Percentiles rank a stretch among this genome's conserved stretches.
These are phyloP conservation scores for Hypolimnas misippus DNA, from an alignment of 2,888 invertebrate species.

Conservation along the genomic window DNA sequence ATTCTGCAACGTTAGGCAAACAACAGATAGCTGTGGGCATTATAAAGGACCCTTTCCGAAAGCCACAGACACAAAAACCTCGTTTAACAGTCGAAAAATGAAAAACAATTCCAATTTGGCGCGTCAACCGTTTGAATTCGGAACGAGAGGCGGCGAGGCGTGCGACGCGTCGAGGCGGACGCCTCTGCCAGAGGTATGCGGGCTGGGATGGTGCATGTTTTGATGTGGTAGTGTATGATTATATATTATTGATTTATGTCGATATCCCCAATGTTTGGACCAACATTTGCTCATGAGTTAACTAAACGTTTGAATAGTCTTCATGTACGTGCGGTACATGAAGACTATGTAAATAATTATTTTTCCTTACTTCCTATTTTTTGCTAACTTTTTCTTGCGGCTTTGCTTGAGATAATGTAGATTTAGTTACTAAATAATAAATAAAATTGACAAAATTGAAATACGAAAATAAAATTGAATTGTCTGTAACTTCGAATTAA, in stretches of 20 bases:
- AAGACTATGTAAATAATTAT: too few relatives aligned
- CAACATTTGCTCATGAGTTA: too few relatives aligned
- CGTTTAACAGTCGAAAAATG: constrained; percentile 72
- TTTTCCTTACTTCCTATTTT: too few relatives aligned
- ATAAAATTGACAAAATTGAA: too few relatives aligned
- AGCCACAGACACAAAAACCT: constrained; percentile 67
- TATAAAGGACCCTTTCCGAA: constrained; percentile 46
- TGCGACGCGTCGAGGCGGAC: constrained; percentile 53
- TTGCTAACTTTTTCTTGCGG: too few relatives aligned
- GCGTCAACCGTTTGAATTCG: constrained; percentile 79
- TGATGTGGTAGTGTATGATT: constrained; percentile 9
- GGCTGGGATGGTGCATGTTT: constrained; percentile 31
- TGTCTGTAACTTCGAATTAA: too few relatives aligned
- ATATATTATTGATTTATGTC: neutral
- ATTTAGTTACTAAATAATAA: too few relatives aligned
- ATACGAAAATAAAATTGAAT: too few relatives aligned
- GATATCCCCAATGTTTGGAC: neutral
- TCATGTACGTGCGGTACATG: too few relatives aligned
- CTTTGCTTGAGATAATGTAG: too few relatives aligned
- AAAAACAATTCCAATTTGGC: constrained; percentile 80
- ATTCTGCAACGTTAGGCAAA: constrained; percentile 22
- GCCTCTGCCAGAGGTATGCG: constrained; percentile 58
- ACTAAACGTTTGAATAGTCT: too few relatives aligned
- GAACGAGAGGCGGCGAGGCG: constrained; percentile 63
- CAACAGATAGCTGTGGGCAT: constrained; percentile 26